phyloP scores from a whole-genome alignment of 2,888 invertebrate species.

The Tetranychus piercei region DNA sequence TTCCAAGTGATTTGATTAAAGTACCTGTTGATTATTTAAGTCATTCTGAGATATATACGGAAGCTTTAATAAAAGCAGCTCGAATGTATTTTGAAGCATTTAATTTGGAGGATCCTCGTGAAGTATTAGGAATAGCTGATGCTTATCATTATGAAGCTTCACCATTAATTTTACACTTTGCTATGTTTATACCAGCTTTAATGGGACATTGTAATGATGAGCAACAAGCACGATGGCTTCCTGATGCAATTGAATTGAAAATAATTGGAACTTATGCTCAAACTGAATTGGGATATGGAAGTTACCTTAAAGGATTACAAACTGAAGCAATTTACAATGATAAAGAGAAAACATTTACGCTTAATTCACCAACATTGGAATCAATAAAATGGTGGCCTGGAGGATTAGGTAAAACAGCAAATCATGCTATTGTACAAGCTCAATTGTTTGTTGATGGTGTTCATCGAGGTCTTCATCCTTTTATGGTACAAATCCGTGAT shows the following conservation, averaged over 20 bases:
- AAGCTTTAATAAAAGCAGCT: constrained; percentile 24
- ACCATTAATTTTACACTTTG: constrained; percentile 58
- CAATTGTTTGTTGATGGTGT: constrained; percentile 65
- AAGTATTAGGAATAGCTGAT: constrained; percentile 26
- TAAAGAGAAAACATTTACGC: constrained; percentile 57
- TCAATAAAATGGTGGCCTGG: constrained; percentile 96
- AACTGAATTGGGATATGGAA: constrained; percentile 89
- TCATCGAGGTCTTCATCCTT: constrained; percentile 74
- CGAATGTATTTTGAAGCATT: constrained; percentile 26
- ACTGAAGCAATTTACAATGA: constrained; percentile 80
- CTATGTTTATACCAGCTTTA: constrained; percentile 79
- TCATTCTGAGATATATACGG: constrained; percentile 45
- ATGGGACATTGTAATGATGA: constrained; percentile 72
- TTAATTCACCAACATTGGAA: constrained; percentile 67
- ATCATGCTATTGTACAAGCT: constrained; percentile 78
- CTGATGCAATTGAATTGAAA: constrained; percentile 57
- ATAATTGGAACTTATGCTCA: constrained; percentile 90
- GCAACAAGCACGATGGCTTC: constrained; percentile 72
- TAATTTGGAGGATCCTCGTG: constrained; percentile 26
- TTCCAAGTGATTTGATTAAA: constrained; percentile 41
- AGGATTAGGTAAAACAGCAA: constrained; percentile 76
- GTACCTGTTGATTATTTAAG: constrained; percentile 53
- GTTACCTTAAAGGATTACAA: constrained; percentile 75
- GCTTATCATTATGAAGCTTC: constrained; percentile 26
- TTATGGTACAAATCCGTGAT: constrained; percentile 74